Evolutionary conservation across 2,797 vertebrate species (phyloP).

Genomic region (Mormyrus proboscirostris): DNA sequence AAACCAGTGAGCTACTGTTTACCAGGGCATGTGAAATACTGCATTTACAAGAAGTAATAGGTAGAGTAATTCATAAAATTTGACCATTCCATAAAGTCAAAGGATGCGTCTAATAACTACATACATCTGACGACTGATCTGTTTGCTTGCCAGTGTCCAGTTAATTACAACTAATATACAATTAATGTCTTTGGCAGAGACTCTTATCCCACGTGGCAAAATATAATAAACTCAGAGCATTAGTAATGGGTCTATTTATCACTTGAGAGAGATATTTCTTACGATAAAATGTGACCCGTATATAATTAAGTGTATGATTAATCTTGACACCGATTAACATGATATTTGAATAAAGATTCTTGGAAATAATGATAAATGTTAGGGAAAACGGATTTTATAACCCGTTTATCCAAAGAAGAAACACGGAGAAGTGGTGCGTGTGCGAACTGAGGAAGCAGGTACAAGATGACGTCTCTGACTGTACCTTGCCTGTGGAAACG

Average conservation of each 20-base stretch:
- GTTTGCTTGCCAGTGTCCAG: background rate
- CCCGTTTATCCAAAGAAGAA: background rate
- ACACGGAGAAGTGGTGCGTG: background rate
- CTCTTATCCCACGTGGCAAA: background rate
- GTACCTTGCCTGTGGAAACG: background rate
- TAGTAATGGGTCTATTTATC: background rate
- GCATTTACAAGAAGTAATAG: background rate
- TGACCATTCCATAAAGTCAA: background rate
- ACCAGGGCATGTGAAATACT: background rate
- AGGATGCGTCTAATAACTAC: background rate
- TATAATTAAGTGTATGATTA: conserved; percentile 7
- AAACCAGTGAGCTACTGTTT: background rate
- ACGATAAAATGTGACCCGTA: background rate
- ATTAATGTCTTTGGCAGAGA: background rate
- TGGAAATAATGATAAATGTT: background rate
- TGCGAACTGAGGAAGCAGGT: background rate
- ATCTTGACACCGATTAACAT: background rate
- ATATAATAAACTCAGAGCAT: background rate
- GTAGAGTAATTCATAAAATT: background rate
- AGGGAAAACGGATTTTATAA: background rate
- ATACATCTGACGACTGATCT: background rate
- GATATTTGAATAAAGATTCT: background rate
- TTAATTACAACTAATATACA: background rate
- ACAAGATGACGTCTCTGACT: background rate
- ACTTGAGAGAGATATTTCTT: background rate